Conservation (phyloP, 2,888 invertebrate species). For the Orthosia incerta region DNA sequence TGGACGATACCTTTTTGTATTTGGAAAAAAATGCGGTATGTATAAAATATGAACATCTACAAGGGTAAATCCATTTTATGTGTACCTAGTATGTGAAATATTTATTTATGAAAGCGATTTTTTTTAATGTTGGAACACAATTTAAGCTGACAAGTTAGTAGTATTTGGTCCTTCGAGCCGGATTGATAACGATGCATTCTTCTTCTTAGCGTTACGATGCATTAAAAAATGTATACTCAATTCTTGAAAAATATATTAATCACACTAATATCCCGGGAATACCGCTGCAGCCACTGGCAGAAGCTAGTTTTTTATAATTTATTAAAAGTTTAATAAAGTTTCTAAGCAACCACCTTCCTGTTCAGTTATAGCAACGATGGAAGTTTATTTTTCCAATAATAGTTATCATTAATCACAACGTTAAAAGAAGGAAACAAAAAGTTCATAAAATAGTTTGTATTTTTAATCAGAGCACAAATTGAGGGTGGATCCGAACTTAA, state of each 20-base stretch:
- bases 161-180: background rate
- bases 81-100: no score
- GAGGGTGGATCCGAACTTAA: background rate
- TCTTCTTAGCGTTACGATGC: no score
- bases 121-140: no score
- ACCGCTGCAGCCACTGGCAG: no score
- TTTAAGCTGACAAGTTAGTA: no score
- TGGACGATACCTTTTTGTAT: accelerated
- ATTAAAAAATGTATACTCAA: background rate
- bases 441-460: constrained; percentile 19
- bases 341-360: background rate
- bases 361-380: background rate
- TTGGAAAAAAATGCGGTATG: background rate
- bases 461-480: constrained; percentile 24
- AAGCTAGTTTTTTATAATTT: no score
- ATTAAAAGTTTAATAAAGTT: constrained; percentile 1
- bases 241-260: background rate
- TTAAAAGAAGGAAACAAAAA: background rate
- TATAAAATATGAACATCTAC: background rate
- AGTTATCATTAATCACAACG: background rate
- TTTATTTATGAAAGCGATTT: no score
- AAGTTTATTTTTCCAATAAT: background rate
- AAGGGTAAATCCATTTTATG: background rate
- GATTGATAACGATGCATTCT: background rate
- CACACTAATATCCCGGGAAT: no score